Percentiles rank a stretch among this genome's conserved stretches.
These are phyloP conservation scores for Chelonia mydas DNA, from an alignment of 2,797 vertebrate genomes.

Conservation along the genomic window DNA sequence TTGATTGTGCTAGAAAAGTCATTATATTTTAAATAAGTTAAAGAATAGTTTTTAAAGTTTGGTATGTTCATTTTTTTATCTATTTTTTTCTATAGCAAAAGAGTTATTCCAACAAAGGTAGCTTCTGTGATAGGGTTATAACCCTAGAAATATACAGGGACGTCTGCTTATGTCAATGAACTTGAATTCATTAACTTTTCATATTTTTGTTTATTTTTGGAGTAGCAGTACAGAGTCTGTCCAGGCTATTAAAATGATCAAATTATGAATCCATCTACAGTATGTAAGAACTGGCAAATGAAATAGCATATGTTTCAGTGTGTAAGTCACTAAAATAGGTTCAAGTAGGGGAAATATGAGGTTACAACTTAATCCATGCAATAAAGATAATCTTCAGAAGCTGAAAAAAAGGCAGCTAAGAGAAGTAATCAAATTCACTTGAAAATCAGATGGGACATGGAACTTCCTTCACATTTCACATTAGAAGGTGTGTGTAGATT, in stretches of 20 bases:
- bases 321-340: constrained; percentile 39
- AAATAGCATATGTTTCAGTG: constrained; percentile 48
- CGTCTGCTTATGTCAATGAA: constrained; percentile 41
- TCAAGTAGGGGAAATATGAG: constrained; percentile 49
- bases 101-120: background rate
- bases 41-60: constrained; percentile 5
- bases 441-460: constrained; percentile 1
- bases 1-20: background rate
- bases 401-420: constrained; percentile 41
- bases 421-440: constrained; percentile 36
- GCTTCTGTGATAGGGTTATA: constrained; percentile 22
- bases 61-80: rapidly evolving
- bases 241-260: constrained; percentile 28
- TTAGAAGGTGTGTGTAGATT: background rate
- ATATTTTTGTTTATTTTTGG: constrained; percentile 50
- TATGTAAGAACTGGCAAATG: constrained; percentile 29
- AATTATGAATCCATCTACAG: constrained; percentile 39
- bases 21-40: background rate
- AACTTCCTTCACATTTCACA: background rate
- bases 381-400: constrained; percentile 35
- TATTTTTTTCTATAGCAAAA: constrained; percentile 22
- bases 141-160: background rate
- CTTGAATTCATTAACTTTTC: constrained; percentile 44
- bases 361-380: constrained; percentile 49
- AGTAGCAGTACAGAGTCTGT: constrained; percentile 31